Evolutionary conservation across 1,140 invertebrate species (phyloP), one percentile per base, ranked within the genome.

Genomic region (Caenorhabditis tropicalis): DNA sequence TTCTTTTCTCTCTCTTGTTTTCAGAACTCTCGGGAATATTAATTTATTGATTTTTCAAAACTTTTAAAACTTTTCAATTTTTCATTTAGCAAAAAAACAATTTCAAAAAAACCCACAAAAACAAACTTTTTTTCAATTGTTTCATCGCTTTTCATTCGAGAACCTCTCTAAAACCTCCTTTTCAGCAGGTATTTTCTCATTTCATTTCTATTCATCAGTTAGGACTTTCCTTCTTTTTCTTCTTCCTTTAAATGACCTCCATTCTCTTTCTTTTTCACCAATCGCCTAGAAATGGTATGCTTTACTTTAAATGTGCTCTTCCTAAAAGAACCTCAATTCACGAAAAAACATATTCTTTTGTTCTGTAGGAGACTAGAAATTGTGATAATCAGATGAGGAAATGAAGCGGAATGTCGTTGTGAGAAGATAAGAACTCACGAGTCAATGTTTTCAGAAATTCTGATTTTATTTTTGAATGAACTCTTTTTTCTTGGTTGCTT

Each of bases 261-360:
- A 16, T 43, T 43, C 39, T 58, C 49, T 82, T 51, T 82, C 82
- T 43, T n/a, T n/a, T 51, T 49, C 53, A 33, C 48, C 36, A 27
- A 21, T 60, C 82, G 24, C 82, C 39, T 46, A 82, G 82, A 36
- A 82, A 65, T 82, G 82, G 56, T 82, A 33, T 65, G 56, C 60
- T 82, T 70, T 82, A 58, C 56, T 21, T 39, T 82, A 7, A 82
- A 36, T 82, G 81, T 56, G 48, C 81, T 56, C 53, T 81, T 56
- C 53, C 49, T 82, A 56, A 58, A 74, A 74, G 65, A 74, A 74
- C 65, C 21, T 56, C 49, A 81, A 51, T 1, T 0, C 19, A 12
- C 29, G 24, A 36, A 3, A 10, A 27, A 43, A 24, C 7, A n/a
- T 82, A 31, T 27, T 24, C 31, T 21, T 39, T 31, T 51, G 19